Percentiles rank a stretch among this genome's conserved stretches.
These are phyloP conservation scores for Aspidiotus rigidus DNA, from an alignment of 2,888 invertebrate species.

Conservation along the genomic window DNA sequence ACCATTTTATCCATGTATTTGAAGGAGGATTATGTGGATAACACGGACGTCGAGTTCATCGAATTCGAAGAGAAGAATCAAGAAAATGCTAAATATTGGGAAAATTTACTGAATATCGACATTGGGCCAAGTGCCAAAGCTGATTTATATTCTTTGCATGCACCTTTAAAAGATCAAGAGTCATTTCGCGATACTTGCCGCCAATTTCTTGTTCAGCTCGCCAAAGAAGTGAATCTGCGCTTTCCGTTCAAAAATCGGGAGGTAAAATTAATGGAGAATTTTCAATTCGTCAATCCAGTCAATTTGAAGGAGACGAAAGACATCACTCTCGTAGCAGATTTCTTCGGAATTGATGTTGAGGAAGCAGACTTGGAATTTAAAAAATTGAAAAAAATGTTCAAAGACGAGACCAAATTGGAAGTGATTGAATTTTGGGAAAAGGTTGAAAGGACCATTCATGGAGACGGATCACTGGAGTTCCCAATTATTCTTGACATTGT, in stretches of 20 bases:
- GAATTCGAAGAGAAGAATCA: too few relatives aligned
- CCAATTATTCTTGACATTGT: background rate
- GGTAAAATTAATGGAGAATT: background rate
- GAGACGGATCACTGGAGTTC: background rate
- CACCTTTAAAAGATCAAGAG: background rate
- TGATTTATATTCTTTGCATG: background rate
- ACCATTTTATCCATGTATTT: too few relatives aligned
- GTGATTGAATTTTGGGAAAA: background rate
- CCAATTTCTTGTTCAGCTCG: background rate
- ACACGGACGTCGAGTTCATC: too few relatives aligned
- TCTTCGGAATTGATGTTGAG: background rate
- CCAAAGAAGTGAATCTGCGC: background rate
- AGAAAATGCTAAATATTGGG: too few relatives aligned
- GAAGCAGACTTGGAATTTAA: background rate
- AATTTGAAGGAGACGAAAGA: background rate
- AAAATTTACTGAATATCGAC: too few relatives aligned
- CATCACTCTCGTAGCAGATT: conserved; percentile 9
- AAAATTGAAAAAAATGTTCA: conserved; percentile 6
- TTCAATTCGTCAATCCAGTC: background rate
- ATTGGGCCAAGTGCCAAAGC: too few relatives aligned
- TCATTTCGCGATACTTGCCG: background rate
- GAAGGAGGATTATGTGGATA: too few relatives aligned
- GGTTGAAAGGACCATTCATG: background rate
- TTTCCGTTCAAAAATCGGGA: conserved; percentile 13
- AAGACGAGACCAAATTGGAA: background rate